Base-by-base conservation (phyloP, 2,113 vertebrate genomes). In the Parus major region DNA sequence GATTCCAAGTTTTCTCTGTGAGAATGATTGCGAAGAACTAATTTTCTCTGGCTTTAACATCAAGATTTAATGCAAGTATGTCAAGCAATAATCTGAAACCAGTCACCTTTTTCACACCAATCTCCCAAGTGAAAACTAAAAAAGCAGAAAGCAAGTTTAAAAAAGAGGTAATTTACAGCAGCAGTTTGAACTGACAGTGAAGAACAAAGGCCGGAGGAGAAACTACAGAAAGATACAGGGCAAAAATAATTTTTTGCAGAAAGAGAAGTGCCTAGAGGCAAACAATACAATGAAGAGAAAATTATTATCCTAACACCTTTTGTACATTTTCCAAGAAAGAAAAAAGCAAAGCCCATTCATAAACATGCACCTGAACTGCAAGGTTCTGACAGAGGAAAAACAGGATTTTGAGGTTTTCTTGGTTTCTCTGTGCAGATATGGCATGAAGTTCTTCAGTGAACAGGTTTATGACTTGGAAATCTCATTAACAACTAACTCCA, bases 41-140 rank as follows among this genome's bases (percentile, higher is more conserved):
- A 96, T 96, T 97, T 95, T 95, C 86, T 93, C 79, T 86, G 93
- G 95, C 86, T 97, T 96, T 91, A 95, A 80, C 92, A 83, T 93
- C 90, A 90, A 93, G 91, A 89, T 94, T 97, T 95, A 94, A 75
- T 69, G 86, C 33, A 88, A 78, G 82, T 84, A 90, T 22, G 23
- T 89, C 83, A 79, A 83, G 81, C 93, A 94, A 92, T 61, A 92
- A 63, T 85, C 83, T 95, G 82, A 96, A 97, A 96, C 69, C 13
- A 15, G 72, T 59, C 36, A 23, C 57, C 47, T 93, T 95, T 94
- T 93, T 75, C 39, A 90, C 81, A 96, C 61, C 76, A 44, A 56
- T 94, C 57, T 92, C 96, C 78, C 24, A 82, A 70, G 23, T 22
- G 42, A 80, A 80, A 93, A 94, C 94, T 84, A 93, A 93, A 95